phyloP scores from a whole-genome alignment of 53 echinoderm and acorn worm genomes.

The Temnopleurus reevesii region DNA sequence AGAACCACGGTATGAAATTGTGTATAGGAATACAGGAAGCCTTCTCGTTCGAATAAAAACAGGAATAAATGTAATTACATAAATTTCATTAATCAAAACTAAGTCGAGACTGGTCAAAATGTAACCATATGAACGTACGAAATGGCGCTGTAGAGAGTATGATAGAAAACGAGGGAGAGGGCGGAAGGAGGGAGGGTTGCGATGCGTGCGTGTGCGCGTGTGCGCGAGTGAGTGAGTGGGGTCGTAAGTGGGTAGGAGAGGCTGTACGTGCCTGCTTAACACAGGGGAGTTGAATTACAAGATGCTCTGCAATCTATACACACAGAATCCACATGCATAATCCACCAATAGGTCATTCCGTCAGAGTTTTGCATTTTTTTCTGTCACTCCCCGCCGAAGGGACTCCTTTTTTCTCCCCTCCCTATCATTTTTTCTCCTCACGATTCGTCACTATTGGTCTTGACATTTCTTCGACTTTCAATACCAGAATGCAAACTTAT shows the following conservation, averaged over 20 bases:
- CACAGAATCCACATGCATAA: conserved; percentile 16
- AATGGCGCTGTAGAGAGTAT: no score
- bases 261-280: conserved; percentile 12
- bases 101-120: no score
- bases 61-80: no score
- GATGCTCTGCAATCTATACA: conserved; percentile 1
- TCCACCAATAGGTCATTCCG: not conserved
- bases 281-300: not conserved
- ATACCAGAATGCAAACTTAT: not conserved
- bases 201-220: not conserved
- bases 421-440: not conserved
- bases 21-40: no score
- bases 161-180: no score
- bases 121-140: no score
- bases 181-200: no score
- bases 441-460: not conserved
- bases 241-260: not conserved
- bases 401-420: not conserved
- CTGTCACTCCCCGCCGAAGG: no score
- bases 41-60: no score
- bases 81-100: no score
- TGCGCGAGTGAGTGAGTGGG: not conserved
- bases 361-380: conserved; percentile 14
- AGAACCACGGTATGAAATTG: no score
- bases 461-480: not conserved